Percentiles rank a stretch among this genome's conserved stretches.
Conservation (phyloP, 2,797 vertebrate species). For the Sus cebifrons region DNA sequence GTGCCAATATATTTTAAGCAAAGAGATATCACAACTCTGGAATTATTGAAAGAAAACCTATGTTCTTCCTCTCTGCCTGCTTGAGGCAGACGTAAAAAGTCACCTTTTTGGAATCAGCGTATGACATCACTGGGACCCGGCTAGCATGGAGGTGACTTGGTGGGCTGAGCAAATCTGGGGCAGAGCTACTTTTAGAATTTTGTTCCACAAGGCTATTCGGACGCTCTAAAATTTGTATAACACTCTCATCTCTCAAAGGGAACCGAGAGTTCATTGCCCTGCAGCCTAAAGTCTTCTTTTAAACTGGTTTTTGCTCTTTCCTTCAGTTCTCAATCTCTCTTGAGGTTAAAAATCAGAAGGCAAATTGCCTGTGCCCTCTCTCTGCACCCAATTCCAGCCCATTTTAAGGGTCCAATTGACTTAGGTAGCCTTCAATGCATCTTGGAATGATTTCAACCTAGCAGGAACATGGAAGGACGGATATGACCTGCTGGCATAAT, state of each 20-base stretch:
- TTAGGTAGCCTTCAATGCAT: slow-evolving; percentile 82
- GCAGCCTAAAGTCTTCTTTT: slow-evolving; percentile 33
- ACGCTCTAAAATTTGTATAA: slow-evolving; percentile 74
- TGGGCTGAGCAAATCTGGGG: slow-evolving; percentile 67
- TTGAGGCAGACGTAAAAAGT: slow-evolving; percentile 73
- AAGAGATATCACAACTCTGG: slow-evolving; percentile 65
- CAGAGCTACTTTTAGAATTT: slow-evolving; percentile 66
- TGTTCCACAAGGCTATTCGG: slow-evolving; percentile 56
- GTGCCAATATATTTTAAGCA: slow-evolving; percentile 63
- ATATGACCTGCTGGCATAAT: slow-evolving; percentile 76
- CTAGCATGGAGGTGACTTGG: slow-evolving; percentile 61
- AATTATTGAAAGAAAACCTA: slow-evolving; percentile 70
- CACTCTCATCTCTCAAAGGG: slow-evolving; percentile 68
- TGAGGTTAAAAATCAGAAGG: slow-evolving; percentile 75
- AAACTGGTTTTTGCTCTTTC: background rate
- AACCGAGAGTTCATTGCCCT: slow-evolving; percentile 69
- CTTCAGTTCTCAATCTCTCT: slow-evolving; percentile 58
- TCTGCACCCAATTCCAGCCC: slow-evolving; percentile 77
- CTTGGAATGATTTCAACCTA: slow-evolving; percentile 85
- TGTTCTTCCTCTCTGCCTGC: slow-evolving; percentile 65
- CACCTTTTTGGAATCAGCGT: slow-evolving; percentile 72
- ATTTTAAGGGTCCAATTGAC: slow-evolving; percentile 85
- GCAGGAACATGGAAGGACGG: slow-evolving; percentile 79
- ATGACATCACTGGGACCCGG: slow-evolving; percentile 57
- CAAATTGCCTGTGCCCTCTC: slow-evolving; percentile 78